Conservation (phyloP, 2,797 vertebrate genomes). For the Mormyrus hasselquistii region DNA sequence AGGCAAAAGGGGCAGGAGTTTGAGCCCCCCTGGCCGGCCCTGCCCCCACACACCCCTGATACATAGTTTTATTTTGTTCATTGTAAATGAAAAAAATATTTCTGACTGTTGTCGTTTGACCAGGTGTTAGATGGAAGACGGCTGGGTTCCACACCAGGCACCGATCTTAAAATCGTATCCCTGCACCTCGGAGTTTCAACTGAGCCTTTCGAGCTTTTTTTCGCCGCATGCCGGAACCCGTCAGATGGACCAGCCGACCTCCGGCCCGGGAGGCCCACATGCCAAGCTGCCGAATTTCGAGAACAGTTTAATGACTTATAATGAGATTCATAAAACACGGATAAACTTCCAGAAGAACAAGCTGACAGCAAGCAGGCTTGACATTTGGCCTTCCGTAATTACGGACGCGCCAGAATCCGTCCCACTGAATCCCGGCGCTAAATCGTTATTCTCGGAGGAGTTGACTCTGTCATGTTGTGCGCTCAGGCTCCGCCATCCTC, state of each 20-base stretch:
- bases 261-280: slow-evolving; percentile 32
- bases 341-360: slow-evolving; percentile 65
- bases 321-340: slow-evolving; percentile 69
- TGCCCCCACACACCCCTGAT: background rate
- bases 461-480: slow-evolving; percentile 66
- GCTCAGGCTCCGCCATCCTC: slow-evolving; percentile 63
- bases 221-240: background rate
- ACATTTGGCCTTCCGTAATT: slow-evolving; percentile 75
- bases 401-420: slow-evolving; percentile 69
- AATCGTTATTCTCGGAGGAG: slow-evolving; percentile 72
- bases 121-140: background rate
- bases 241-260: slow-evolving; percentile 21
- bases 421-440: slow-evolving; percentile 69
- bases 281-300: slow-evolving; percentile 60
- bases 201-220: background rate
- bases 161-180: background rate
- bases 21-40: background rate
- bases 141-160: background rate
- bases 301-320: slow-evolving; percentile 74
- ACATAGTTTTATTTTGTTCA: background rate
- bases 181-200: background rate
- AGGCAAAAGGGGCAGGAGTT: background rate
- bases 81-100: background rate
- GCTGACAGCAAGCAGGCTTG: slow-evolving; percentile 74
- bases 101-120: background rate